Base-by-base conservation (phyloP, 2,113 vertebrate species). In the Pelodiscus sinensis region DNA sequence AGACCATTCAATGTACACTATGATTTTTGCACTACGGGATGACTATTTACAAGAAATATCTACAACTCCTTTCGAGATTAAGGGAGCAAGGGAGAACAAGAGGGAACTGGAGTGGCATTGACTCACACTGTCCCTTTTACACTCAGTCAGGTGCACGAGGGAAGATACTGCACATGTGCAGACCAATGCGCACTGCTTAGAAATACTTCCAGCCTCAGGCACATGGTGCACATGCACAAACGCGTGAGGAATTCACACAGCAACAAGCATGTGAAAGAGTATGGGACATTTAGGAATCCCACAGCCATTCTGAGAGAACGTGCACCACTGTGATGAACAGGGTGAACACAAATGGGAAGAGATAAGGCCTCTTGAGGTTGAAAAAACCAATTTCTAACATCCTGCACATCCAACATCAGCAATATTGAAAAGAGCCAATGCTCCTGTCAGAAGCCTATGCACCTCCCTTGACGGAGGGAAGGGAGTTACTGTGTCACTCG, bases 261-360 rank as follows among this genome's bases (percentile, higher is more conserved):
- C 8, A 4, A n/a, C 16, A 31, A 68, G 65, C 31, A 35, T 4
- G 19, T 15, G 16, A n/a, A 68, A 15, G 13, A 29, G 12, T 29
- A 62, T 29, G 10, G 25, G 58, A 62, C 10, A 25, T 14, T 27
- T 25, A 29, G 27, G 60, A 71, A 71, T 35, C n/a, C n/a, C 65
- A 35, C 18, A 21, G 12, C 73, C 7, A 2, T 77, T 77, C 73
- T 27, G 38, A 77, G 21, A 50, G 22, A 35, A 71, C 18, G 5
- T n/a, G 44, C 8, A 0, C 21, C 5, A 16, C 44, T 54, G 18
- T 81, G 5, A 0, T 3, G 58, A 24, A 2, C 0, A 0, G n/a
- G 44, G 10, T 78, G 57, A 27, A 3, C 2, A 52, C 12, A 19
- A 55, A 51, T 29, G 7, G 0, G 4, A 8, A 6, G 21, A 19